Evolutionary conservation across 2,888 invertebrate genomes (phyloP).

Genomic region (Cremastobaeus sp.): DNA sequence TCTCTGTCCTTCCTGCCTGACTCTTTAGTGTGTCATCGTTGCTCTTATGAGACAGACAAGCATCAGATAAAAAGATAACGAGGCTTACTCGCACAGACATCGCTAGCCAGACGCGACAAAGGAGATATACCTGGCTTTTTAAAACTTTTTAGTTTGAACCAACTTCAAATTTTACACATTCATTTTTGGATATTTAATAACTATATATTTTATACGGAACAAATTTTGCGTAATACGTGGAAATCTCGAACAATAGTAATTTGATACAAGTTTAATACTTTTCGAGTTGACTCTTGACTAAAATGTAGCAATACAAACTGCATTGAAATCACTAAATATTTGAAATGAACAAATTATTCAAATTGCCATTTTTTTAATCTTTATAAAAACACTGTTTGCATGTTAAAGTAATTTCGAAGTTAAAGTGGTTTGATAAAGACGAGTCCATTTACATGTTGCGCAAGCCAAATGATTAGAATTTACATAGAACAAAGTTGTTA

Average conservation of each 20-base stretch:
- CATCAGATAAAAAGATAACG: slow-evolving; percentile 67
- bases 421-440: too few species aligned
- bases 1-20: slow-evolving; percentile 17
- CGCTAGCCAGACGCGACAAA: slow-evolving; percentile 66
- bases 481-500: slow-evolving; percentile 35
- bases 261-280: too few species aligned
- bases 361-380: too few species aligned
- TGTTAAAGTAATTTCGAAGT: slow-evolving; percentile 27
- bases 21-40: slow-evolving; percentile 43
- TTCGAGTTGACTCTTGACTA: too few species aligned
- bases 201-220: not conserved
- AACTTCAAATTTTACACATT: slow-evolving; percentile 23
- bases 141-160: slow-evolving; percentile 29
- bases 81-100: slow-evolving; percentile 66
- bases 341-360: too few species aligned
- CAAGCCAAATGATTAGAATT: slow-evolving; percentile 13
- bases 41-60: slow-evolving; percentile 53
- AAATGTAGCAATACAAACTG: too few species aligned
- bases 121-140: slow-evolving; percentile 53
- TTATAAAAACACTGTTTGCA: slow-evolving; percentile 24
- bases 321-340: too few species aligned
- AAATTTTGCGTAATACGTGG: too few species aligned
- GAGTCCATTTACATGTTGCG: slow-evolving; percentile 26
- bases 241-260: too few species aligned
- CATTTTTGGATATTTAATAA: not conserved